These are phyloP conservation scores for Tiliacea aurago DNA, from an alignment of 2,888 invertebrate species.

Conservation along the genomic window DNA sequence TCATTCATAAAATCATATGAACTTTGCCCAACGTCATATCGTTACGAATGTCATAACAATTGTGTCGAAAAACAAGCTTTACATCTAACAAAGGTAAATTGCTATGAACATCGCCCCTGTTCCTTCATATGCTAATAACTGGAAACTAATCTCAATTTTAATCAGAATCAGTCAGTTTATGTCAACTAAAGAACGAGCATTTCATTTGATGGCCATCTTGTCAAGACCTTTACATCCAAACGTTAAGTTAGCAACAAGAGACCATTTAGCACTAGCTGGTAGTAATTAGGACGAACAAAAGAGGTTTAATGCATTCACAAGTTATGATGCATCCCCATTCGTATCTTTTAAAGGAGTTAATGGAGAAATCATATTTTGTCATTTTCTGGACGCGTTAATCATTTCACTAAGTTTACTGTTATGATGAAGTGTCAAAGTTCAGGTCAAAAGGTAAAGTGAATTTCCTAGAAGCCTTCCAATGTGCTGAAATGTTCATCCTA, in stretches of 20 bases:
- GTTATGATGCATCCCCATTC: slow-evolving; percentile 30
- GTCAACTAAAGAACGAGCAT: slow-evolving; percentile 69
- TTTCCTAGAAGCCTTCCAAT: slow-evolving; percentile 4
- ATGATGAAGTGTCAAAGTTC: slow-evolving; percentile 13
- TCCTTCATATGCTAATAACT: slow-evolving; percentile 71
- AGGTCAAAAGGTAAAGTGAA: slow-evolving; percentile 1
- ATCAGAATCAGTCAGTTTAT: slow-evolving; percentile 74
- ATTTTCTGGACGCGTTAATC: slow-evolving; percentile 2
- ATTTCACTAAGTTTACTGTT: neutral
- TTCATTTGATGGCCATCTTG: slow-evolving; percentile 65
- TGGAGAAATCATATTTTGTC: slow-evolving; percentile 17
- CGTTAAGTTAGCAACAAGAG: slow-evolving; percentile 1
- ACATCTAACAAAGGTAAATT: slow-evolving; percentile 40
- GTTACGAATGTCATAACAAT: slow-evolving; percentile 5
- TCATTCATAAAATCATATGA: neutral
- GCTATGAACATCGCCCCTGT: slow-evolving; percentile 52
- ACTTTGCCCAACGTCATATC: too few species aligned
- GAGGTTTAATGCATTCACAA: slow-evolving; percentile 55
- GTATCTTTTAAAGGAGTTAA: neutral
- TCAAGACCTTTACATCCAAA: slow-evolving; percentile 42
- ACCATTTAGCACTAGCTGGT: slow-evolving; percentile 24
- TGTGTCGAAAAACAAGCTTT: neutral
- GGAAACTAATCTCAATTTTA: slow-evolving; percentile 72
- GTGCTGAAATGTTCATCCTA: neutral
- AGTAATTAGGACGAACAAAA: slow-evolving; percentile 65